These are phyloP conservation scores for Malacoraja senta DNA, from an alignment of 2,797 vertebrate genomes.

Conservation along the genomic window DNA sequence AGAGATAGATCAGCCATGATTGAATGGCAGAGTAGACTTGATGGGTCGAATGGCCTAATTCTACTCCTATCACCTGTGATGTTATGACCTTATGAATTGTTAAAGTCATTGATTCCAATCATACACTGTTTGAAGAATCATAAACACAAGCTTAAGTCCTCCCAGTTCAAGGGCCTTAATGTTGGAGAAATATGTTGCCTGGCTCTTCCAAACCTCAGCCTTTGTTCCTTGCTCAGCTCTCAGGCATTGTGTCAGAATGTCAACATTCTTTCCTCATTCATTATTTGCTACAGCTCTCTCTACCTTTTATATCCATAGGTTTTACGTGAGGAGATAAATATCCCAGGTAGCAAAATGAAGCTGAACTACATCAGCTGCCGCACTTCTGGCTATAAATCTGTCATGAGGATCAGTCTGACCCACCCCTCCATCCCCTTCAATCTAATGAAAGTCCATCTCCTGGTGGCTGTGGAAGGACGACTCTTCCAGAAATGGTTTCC, in stretches of 20 bases:
- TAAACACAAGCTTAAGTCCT: neutral
- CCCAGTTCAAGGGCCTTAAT: neutral
- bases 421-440: conserved; percentile 88
- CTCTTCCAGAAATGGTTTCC: conserved; percentile 96
- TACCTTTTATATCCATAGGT: conserved; percentile 59
- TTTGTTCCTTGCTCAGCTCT: neutral
- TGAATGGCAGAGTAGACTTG: too few species aligned
- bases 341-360: conserved; percentile 81
- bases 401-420: conserved; percentile 83
- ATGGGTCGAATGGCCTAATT: too few species aligned
- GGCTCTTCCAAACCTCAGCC: neutral
- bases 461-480: conserved; percentile 92
- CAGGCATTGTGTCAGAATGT: neutral
- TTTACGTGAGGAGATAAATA: conserved; percentile 78
- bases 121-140: neutral
- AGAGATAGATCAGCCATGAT: too few species aligned
- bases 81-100: too few species aligned
- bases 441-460: conserved; percentile 97
- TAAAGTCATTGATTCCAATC: too few species aligned
- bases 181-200: neutral
- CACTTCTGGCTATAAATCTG: conserved; percentile 86
- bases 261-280: neutral
- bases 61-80: too few species aligned
- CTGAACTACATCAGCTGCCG: conserved; percentile 89
- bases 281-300: neutral